Percentiles rank a stretch among this genome's conserved stretches.
Conservation (phyloP, 2,888 invertebrate species). For the Congeria kusceri region DNA sequence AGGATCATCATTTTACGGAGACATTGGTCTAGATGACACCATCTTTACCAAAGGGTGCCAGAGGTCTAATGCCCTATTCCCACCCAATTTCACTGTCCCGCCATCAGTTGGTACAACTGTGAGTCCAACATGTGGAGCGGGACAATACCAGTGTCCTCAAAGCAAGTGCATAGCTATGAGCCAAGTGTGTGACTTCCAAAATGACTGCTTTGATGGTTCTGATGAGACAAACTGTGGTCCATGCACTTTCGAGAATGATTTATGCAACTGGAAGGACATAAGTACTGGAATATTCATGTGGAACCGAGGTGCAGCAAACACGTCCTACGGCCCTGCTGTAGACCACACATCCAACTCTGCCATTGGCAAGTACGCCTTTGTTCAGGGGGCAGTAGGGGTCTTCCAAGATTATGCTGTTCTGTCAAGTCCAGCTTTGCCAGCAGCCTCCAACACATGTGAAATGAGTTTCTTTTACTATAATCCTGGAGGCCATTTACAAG, state of each 20-base stretch:
- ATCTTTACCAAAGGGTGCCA: conserved; percentile 75
- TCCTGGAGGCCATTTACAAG: conserved; percentile 71
- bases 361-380: conserved; percentile 74
- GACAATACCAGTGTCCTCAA: conserved; percentile 73
- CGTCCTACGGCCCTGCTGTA: conserved; percentile 49
- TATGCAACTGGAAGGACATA: conserved; percentile 79
- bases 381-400: conserved; percentile 70
- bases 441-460: conserved; percentile 70
- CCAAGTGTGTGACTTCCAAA: conserved; percentile 77
- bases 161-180: conserved; percentile 71
- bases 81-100: conserved; percentile 67
- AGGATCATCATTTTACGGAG: conserved; percentile 70
- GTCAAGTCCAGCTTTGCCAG: conserved; percentile 71
- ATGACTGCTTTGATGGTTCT: conserved; percentile 74
- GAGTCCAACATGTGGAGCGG: conserved; percentile 59
- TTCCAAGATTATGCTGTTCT: conserved; percentile 70
- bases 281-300: conserved; percentile 78
- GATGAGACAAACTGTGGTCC: conserved; percentile 80
- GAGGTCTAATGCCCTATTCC: conserved; percentile 61
- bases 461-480: conserved; percentile 80
- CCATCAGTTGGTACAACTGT: conserved; percentile 66
- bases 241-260: conserved; percentile 80
- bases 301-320: conserved; percentile 65
- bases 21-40: conserved; percentile 83
- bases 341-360: conserved; percentile 70